These are phyloP conservation scores for Daboia siamensis DNA, from an alignment of 2,113 vertebrate genomes.

Conservation along the genomic window DNA sequence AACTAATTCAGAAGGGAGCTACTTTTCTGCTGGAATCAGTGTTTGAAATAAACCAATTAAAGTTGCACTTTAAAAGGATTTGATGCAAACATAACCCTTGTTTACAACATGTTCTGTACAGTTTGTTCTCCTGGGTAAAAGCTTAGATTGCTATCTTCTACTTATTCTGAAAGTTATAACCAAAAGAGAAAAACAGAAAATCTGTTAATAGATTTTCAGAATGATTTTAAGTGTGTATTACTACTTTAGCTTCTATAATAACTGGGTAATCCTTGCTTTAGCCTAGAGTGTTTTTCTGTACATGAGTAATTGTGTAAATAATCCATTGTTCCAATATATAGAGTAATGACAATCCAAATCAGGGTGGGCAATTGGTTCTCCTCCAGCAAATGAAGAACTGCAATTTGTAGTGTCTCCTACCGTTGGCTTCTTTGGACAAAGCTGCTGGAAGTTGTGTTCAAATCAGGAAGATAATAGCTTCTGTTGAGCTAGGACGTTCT, in stretches of 20 bases:
- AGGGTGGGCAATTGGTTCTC: not conserved
- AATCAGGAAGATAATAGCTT: not conserved
- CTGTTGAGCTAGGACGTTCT: not conserved
- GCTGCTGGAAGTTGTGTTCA: not conserved
- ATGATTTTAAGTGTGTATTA: not conserved
- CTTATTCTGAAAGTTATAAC: not conserved
- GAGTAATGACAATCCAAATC: not conserved
- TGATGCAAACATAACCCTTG: not conserved
- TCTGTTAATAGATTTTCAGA: not conserved
- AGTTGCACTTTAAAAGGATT: not conserved
- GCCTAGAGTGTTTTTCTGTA: not conserved
- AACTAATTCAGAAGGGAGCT: not conserved
- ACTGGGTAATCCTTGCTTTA: not conserved
- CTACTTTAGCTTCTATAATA: not conserved
- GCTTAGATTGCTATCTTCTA: not conserved
- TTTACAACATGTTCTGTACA: not conserved
- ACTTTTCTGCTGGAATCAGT: not conserved
- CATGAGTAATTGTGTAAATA: not conserved
- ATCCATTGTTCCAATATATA: not conserved
- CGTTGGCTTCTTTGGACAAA: not conserved
- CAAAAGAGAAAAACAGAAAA: not conserved
- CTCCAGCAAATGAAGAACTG: not conserved
- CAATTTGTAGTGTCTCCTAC: not conserved
- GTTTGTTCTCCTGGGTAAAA: not conserved
- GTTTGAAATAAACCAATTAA: not conserved